phyloP scores from a whole-genome alignment of 2,797 vertebrate species.

The Chaetodon trifasciatus region DNA sequence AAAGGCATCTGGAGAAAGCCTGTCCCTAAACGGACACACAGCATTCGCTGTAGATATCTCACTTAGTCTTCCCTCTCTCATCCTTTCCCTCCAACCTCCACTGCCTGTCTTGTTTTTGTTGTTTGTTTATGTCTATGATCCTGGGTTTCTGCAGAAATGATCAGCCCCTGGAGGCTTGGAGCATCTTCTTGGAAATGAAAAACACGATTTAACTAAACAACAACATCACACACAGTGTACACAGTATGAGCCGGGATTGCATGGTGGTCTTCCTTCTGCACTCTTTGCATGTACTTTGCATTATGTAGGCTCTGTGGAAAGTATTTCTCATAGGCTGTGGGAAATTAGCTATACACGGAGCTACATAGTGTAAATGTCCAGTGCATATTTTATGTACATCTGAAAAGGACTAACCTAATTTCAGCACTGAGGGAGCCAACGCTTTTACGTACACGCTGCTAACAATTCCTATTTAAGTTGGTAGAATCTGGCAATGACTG shows the following conservation, averaged over 20 bases:
- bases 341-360: background rate
- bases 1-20: conserved; percentile 9
- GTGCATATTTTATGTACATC: conserved; percentile 12
- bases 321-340: background rate
- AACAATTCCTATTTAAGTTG: conserved; percentile 39
- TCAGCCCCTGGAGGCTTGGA: conserved; percentile 55
- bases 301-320: conserved; percentile 7
- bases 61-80: conserved; percentile 22
- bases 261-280: background rate
- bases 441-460: conserved; percentile 14
- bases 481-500: conserved; percentile 47
- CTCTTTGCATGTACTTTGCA: background rate
- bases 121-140: conserved; percentile 13
- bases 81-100: conserved; percentile 17
- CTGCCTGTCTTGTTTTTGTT: conserved; percentile 35
- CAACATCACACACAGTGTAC: background rate
- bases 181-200: conserved; percentile 30
- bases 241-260: background rate
- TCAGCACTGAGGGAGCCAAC: conserved; percentile 14
- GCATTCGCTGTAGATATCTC: conserved; percentile 21
- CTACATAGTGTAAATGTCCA: conserved; percentile 16
- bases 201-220: conserved; percentile 34
- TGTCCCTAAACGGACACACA: background rate
- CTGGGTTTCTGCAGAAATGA: conserved; percentile 61
- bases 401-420: conserved; percentile 46